Base-by-base conservation (phyloP, 2,113 vertebrate genomes). In the Mormyrus lacerda region DNA sequence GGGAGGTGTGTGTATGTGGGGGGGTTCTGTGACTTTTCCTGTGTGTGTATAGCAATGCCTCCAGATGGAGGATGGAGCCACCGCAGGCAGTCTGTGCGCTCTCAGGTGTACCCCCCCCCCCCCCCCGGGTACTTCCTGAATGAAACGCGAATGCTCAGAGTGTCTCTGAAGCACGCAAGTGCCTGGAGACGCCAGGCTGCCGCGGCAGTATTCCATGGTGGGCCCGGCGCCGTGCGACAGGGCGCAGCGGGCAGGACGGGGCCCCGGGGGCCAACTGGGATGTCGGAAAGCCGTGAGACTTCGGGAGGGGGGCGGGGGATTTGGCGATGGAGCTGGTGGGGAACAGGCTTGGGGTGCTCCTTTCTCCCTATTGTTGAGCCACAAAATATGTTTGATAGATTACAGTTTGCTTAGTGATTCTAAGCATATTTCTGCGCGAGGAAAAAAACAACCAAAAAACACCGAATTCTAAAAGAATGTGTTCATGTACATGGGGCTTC, bases 91-190 rank as follows among this genome's bases (percentile, higher is more conserved):
- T 58, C 89, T 85, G 89, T 0, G 79, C 21, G 50, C 65, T 76
- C 85, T 87, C 85, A 88, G 87, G 55, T 90, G 87, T 27, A 27
- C 35, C 53, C 53, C 73, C 35, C 73, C 31, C 73, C 31, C 48
- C 35, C 69, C 85, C 73, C 69, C n/a, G 31, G 73, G 44, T 65
- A 65, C 87, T 48, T 90, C 82, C 24, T 84, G 89, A 85, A 85
- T 84, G 87, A 90, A 90, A 27, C 55, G 51, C 35, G 35, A 58
- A 82, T 27, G 65, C 65, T 79, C 31, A 35, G 47, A 58, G 48
- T 5, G 53, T 17, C 65, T 44, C 55, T n/a, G 47, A 89, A 87
- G 55, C 65, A 21, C 42, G 19, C 17, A 50, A 53, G 24, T 79
- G 61, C 89, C 82, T 15, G 50, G 55, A 86, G 83, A 58, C 19